These are phyloP conservation scores for Drosophila repletoides DNA, from an alignment of 1,140 invertebrate species.

Conservation along the genomic window DNA sequence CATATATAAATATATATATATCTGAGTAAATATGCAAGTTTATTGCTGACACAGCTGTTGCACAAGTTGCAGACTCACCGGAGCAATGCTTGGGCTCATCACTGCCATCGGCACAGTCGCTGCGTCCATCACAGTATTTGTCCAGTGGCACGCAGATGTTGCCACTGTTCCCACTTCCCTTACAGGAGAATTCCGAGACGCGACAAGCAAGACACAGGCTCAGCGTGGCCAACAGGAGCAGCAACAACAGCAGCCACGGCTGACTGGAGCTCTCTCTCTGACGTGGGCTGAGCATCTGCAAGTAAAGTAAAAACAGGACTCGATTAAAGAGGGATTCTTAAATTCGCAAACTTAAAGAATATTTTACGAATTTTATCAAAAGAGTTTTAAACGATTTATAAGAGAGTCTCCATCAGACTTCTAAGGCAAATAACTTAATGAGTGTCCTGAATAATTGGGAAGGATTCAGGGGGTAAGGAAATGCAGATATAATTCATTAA, in stretches of 20 bases:
- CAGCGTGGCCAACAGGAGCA: constrained; percentile 50
- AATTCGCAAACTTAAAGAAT: not conserved
- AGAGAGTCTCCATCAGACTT: too few species aligned
- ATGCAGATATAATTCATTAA: too few species aligned
- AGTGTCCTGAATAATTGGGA: too few species aligned
- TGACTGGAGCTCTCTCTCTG: constrained; percentile 1
- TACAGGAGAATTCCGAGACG: constrained; percentile 92
- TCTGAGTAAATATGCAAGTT: not conserved
- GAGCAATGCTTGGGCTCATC: constrained; percentile 93
- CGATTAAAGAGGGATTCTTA: not conserved
- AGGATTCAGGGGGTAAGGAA: too few species aligned
- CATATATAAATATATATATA: not conserved
- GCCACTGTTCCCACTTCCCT: constrained; percentile 86
- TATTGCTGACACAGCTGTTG: not conserved
- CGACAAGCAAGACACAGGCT: constrained; percentile 84
- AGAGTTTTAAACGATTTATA: too few species aligned
- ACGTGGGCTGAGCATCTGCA: constrained; percentile 19
- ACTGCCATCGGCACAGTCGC: constrained; percentile 91
- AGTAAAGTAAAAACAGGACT: not conserved
- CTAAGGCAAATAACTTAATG: too few species aligned
- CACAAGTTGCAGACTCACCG: constrained; percentile 83
- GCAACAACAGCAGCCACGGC: constrained; percentile 29
- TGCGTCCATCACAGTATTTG: constrained; percentile 91
- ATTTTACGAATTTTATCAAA: not conserved
- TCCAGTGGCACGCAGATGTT: constrained; percentile 90